These are phyloP conservation scores for Rhineura floridana DNA, from an alignment of 2,113 vertebrate species.

Conservation along the genomic window DNA sequence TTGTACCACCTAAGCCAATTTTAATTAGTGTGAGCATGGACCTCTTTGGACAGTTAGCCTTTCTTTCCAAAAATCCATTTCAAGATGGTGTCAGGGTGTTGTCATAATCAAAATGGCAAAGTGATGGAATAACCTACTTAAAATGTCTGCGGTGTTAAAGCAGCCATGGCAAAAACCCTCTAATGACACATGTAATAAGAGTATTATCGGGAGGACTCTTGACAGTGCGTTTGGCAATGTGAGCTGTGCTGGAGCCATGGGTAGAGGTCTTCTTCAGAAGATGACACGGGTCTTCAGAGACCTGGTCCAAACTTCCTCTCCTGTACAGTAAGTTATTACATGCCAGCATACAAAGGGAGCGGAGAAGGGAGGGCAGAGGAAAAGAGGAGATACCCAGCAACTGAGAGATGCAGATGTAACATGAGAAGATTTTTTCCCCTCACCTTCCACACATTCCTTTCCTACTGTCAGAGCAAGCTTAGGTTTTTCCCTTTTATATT, in stretches of 20 bases:
- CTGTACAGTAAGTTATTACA: conserved; percentile 81
- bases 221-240: conserved; percentile 81
- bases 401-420: conserved; percentile 40
- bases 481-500: neutral
- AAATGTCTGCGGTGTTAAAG: conserved; percentile 79
- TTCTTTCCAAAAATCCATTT: conserved; percentile 85
- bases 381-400: conserved; percentile 21
- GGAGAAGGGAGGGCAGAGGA: conserved; percentile 38
- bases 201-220: conserved; percentile 82
- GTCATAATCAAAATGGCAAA: conserved; percentile 89
- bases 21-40: conserved; percentile 87
- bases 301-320: conserved; percentile 75
- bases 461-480: neutral
- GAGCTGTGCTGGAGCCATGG: conserved; percentile 77
- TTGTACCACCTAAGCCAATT: conserved; percentile 84
- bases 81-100: conserved; percentile 85
- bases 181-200: conserved; percentile 81
- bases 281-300: conserved; percentile 80
- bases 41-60: conserved; percentile 88
- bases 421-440: conserved; percentile 28
- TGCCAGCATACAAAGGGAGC: conserved; percentile 52
- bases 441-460: conserved; percentile 29
- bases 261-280: conserved; percentile 74
- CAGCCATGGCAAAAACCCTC: conserved; percentile 76
- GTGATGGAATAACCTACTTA: conserved; percentile 85